Evolutionary conservation across 2,888 invertebrate genomes (phyloP).

Genomic region (Muscina levida): DNA sequence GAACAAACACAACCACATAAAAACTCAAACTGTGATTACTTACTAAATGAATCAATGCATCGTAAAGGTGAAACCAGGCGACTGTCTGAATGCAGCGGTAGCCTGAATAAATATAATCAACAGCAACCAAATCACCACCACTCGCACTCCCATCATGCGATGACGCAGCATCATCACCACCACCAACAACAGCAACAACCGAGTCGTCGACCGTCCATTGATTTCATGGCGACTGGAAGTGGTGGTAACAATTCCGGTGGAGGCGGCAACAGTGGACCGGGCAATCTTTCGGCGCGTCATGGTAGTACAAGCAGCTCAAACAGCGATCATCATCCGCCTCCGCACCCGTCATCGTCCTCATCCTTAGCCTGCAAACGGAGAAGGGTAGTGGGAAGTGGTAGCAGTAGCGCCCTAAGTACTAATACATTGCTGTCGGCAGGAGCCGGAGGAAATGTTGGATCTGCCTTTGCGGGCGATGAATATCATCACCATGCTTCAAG

Average conservation of each 20-base stretch:
- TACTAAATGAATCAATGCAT: slow-evolving; percentile 75
- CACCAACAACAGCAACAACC: slow-evolving; percentile 73
- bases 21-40: slow-evolving; percentile 80
- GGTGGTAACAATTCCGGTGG: slow-evolving; percentile 68
- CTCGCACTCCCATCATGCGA: slow-evolving; percentile 67
- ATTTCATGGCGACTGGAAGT: slow-evolving; percentile 77
- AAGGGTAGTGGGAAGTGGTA: slow-evolving; percentile 79
- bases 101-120: slow-evolving; percentile 68
- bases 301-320: slow-evolving; percentile 72
- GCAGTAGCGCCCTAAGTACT: slow-evolving; percentile 65
- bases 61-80: slow-evolving; percentile 81
- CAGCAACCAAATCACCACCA: slow-evolving; percentile 70
- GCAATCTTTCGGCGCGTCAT: slow-evolving; percentile 70
- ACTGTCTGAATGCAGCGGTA: slow-evolving; percentile 79
- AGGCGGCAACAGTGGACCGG: slow-evolving; percentile 62
- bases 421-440: slow-evolving; percentile 56
- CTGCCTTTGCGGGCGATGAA: slow-evolving; percentile 73
- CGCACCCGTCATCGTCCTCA: slow-evolving; percentile 68
- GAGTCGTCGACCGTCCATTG: slow-evolving; percentile 81
- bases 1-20: slow-evolving; percentile 67
- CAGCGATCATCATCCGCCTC: slow-evolving; percentile 69
- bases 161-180: slow-evolving; percentile 69
- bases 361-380: slow-evolving; percentile 81
- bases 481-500: slow-evolving; percentile 79
- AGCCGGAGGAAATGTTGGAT: slow-evolving; percentile 36